Evolutionary conservation across 2,113 vertebrate species (phyloP).

Genomic region (Terrapene triunguis): DNA sequence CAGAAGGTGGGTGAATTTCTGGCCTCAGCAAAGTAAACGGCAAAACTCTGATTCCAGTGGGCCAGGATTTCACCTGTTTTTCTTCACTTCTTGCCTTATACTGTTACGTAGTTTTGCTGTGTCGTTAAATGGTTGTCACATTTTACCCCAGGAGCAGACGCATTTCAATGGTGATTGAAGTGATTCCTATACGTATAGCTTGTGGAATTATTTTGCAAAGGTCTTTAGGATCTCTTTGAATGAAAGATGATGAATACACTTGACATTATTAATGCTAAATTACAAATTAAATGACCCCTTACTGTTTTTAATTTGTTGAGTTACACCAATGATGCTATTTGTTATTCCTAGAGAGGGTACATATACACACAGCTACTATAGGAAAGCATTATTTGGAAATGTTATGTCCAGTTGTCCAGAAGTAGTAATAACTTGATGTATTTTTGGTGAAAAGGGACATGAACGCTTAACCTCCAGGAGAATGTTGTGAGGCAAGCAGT

Average conservation of each 20-base stretch:
- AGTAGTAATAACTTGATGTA: slow-evolving; percentile 46
- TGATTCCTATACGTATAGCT: not conserved
- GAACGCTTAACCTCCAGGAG: slow-evolving; percentile 18
- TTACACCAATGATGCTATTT: not conserved
- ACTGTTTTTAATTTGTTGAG: not conserved
- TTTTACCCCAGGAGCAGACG: not conserved
- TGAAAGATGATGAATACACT: not conserved
- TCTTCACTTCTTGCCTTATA: not conserved
- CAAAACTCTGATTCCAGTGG: not conserved
- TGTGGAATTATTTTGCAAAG: not conserved
- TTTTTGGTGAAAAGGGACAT: slow-evolving; percentile 37
- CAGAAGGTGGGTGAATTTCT: not conserved
- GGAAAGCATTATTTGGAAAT: slow-evolving; percentile 40
- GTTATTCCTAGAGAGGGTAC: not conserved
- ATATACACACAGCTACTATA: not conserved
- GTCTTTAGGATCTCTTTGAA: not conserved
- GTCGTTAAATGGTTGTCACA: not conserved
- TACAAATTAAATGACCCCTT: not conserved
- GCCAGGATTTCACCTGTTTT: not conserved
- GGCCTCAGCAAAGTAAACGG: not conserved
- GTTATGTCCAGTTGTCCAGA: slow-evolving; percentile 13
- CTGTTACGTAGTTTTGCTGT: not conserved
- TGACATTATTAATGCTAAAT: not conserved
- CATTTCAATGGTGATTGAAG: not conserved
- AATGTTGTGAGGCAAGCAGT: not conserved